Base-by-base conservation (phyloP, 1,140 invertebrate genomes). In the Tetragonula clypearis region DNA sequence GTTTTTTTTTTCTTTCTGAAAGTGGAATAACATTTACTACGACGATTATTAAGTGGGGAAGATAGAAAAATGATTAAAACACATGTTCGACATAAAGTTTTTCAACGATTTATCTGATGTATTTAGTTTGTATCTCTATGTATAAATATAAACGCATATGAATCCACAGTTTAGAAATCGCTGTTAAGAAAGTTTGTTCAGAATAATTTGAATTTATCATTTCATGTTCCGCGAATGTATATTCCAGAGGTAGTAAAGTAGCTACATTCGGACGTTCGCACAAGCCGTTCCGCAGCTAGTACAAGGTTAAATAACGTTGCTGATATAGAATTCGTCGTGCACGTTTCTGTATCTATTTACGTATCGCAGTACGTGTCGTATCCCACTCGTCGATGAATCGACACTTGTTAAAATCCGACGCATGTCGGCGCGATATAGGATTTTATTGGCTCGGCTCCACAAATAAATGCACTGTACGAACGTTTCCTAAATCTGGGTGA, bases 371-470 rank as follows among this genome's bases (percentile, higher is more conserved):
- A 86, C 72, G 75, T 72, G 55, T 79, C 72, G 75, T 72, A 49
- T 79, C 49, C 53, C 80, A 73, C 55, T 83, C 77, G 82, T 53
- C 56, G 76, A 68, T 86, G 68, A 80, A 82, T 79, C 73, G 77
- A 79, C 4, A 76, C 76, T 87, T 75, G 85, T 87, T 87, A 87
- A 84, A 87, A 79, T 73, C 82, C n/a, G 72, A 82, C 66, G 77
- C 81, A 68, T 56, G 73, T 79, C 68, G 60, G 35, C 62, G 75
- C 53, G 77, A 81, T 75, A 62, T 84, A 55, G 58, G 55, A 30
- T 78, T 58, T 73, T 62, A 87, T 75, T 49, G 79, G 60, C 69
- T 60, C 56, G 2, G 30, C 30, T 74, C n/a, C 69, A 26, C 58
- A 77, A 60, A 77, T 62, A 77, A 62, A 23, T 77, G 74, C 21